phyloP scores from a whole-genome alignment of 2,113 vertebrate genomes.

The Balaeniceps rex region DNA sequence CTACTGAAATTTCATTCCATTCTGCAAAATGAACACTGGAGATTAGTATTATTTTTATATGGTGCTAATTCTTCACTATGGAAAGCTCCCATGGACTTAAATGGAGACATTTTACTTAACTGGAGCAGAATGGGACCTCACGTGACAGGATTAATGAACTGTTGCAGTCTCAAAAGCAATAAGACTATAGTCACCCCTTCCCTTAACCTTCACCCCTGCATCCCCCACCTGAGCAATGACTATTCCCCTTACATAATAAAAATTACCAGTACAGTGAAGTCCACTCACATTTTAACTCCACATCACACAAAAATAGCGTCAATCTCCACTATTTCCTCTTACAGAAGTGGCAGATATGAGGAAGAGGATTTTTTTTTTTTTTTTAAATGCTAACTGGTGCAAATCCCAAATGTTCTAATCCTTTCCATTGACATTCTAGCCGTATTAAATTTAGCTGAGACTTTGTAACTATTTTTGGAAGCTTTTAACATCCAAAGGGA shows the following conservation, averaged over 20 bases:
- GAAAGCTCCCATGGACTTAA: neutral
- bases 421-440: conserved; percentile 40
- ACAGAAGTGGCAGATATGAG: neutral
- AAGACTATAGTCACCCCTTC: neutral
- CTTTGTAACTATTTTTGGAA: conserved; percentile 53
- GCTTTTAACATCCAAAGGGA: conserved; percentile 45
- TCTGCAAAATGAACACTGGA: neutral
- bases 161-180: neutral
- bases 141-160: neutral
- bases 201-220: neutral
- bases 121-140: neutral
- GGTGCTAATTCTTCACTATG: neutral
- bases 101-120: neutral
- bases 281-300: neutral
- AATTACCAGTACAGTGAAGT: neutral
- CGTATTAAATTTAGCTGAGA: conserved; percentile 52
- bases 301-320: neutral
- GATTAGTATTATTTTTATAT: neutral
- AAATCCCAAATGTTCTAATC: conserved; percentile 54
- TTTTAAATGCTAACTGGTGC: conserved; percentile 6
- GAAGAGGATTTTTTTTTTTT: neutral
- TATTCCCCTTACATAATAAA: neutral
- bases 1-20: neutral
- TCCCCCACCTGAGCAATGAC: neutral
- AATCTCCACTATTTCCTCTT: neutral